Percentiles rank a stretch among this genome's conserved stretches.
Evolutionary conservation across 2,113 vertebrate genomes (phyloP).

Genomic region (Promerops cafer): DNA sequence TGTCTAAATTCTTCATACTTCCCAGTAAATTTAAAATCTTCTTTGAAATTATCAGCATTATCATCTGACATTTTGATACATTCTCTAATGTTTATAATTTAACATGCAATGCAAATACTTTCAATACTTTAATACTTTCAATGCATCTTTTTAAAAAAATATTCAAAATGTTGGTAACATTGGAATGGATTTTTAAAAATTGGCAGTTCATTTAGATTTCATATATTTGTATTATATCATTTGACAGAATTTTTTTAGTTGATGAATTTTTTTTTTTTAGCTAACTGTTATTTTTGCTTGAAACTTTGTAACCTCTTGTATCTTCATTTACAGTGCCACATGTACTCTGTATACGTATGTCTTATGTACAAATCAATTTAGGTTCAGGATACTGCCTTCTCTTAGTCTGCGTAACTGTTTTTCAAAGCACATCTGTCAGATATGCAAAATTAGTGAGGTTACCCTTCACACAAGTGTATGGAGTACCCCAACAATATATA

Average conservation of each 20-base stretch:
- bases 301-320: background rate
- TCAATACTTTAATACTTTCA: background rate
- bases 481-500: background rate
- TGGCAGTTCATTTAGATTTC: background rate
- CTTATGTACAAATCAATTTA: background rate
- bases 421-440: background rate
- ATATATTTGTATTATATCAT: background rate
- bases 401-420: background rate
- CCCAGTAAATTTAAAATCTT: background rate
- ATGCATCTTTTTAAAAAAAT: background rate
- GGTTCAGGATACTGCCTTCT: background rate
- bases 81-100: background rate
- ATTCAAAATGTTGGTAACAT: background rate
- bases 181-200: background rate
- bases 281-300: background rate
- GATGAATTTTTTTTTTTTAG: background rate
- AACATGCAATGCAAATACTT: background rate
- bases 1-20: background rate
- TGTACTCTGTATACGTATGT: background rate
- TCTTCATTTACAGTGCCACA: background rate
- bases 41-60: background rate
- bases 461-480: background rate
- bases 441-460: background rate
- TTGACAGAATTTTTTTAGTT: background rate
- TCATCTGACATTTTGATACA: background rate